A percentile compares a stretch with the other conserved stretches of the same genome.
Conservation (phyloP, 1,140 invertebrate species). For the Drosophila cardini region DNA sequence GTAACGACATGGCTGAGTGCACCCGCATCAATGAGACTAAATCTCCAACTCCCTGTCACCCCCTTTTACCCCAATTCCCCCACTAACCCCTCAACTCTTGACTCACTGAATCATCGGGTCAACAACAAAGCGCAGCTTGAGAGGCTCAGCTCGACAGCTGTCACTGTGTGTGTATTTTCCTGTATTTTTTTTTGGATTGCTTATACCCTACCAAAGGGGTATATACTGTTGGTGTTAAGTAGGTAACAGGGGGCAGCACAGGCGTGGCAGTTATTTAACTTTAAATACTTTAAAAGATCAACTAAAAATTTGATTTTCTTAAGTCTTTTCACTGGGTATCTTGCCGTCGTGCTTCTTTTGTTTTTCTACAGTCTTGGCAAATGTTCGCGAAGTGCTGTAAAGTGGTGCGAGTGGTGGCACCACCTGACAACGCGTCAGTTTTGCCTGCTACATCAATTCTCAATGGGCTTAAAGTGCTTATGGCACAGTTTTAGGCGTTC, state of each 20-base stretch:
- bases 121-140: slow-evolving; percentile 35
- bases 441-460: slow-evolving; percentile 35
- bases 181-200: slow-evolving; percentile 9
- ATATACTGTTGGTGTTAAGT: background rate
- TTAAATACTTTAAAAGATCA: background rate
- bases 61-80: background rate
- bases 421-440: slow-evolving; percentile 27
- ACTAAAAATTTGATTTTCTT: background rate
- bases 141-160: slow-evolving; percentile 49
- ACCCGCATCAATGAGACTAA: slow-evolving; percentile 46
- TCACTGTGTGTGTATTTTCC: slow-evolving; percentile 37
- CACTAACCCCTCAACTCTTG: background rate
- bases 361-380: slow-evolving; percentile 6
- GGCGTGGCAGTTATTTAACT: no score
- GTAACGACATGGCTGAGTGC: slow-evolving; percentile 57
- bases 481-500: slow-evolving; percentile 51
- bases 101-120: background rate
- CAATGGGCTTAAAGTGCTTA: slow-evolving; percentile 59
- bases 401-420: slow-evolving; percentile 16
- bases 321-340: background rate
- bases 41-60: background rate
- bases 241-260: background rate
- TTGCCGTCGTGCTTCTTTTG: background rate
- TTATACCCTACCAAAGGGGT: background rate
- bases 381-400: background rate